Percentiles rank a stretch among this genome's conserved stretches.
phyloP scores from a whole-genome alignment of 2,113 vertebrate genomes.

The Esox niger region DNA sequence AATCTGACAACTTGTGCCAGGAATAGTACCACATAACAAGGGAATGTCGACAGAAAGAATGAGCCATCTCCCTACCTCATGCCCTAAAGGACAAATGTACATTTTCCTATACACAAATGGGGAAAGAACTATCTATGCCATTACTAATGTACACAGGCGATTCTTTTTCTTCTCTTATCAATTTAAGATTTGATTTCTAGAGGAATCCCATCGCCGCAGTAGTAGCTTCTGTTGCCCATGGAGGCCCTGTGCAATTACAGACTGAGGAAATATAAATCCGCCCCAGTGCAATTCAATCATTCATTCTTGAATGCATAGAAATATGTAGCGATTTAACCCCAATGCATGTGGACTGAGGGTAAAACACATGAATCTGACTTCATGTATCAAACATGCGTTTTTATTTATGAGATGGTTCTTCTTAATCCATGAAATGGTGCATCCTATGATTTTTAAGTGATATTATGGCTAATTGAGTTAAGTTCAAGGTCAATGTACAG shows the following conservation, averaged over 20 bases:
- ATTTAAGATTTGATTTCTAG: conserved; percentile 84
- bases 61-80: conserved; percentile 63
- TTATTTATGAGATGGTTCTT: conserved; percentile 21
- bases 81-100: conserved; percentile 55
- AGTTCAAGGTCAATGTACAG: neutral
- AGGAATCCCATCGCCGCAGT: conserved; percentile 78
- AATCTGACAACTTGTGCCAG: conserved; percentile 61
- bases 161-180: conserved; percentile 76
- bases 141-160: conserved; percentile 79
- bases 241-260: conserved; percentile 86
- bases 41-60: conserved; percentile 42
- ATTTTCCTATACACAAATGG: conserved; percentile 37
- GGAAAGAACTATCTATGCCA: conserved; percentile 62
- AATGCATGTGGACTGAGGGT: conserved; percentile 56
- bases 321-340: conserved; percentile 70
- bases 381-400: conserved; percentile 53
- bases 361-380: conserved; percentile 60
- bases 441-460: neutral
- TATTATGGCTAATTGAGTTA: neutral
- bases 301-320: conserved; percentile 81
- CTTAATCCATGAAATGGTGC: neutral
- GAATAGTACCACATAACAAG: conserved; percentile 74
- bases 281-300: conserved; percentile 86
- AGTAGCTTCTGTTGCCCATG: conserved; percentile 79
- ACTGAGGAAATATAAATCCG: conserved; percentile 85